phyloP scores from a whole-genome alignment of 2,888 invertebrate genomes.

The Leptura quadrifasciata region DNA sequence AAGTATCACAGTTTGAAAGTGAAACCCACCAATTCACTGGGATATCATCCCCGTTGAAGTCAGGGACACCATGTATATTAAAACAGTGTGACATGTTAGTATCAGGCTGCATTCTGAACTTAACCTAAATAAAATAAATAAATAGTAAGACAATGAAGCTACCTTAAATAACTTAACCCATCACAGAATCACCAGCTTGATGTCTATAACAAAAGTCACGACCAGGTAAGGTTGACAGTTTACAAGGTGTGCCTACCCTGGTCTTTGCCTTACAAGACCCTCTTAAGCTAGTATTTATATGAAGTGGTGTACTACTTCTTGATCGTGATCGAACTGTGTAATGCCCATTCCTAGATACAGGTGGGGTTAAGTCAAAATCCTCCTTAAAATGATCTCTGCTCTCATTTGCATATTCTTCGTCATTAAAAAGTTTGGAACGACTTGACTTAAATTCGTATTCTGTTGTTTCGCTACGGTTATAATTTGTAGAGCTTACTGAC shows the following conservation, averaged over 20 bases:
- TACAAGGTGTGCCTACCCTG: conserved; percentile 70
- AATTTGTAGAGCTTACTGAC: conserved; percentile 35
- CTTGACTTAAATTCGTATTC: conserved; percentile 2
- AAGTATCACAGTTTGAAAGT: too few species aligned
- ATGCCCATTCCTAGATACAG: conserved; percentile 64
- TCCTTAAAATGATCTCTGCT: conserved; percentile 53
- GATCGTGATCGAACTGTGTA: conserved; percentile 63
- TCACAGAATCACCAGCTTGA: conserved; percentile 70
- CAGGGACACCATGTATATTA: too few species aligned
- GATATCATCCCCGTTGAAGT: too few species aligned
- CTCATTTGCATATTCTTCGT: conserved; percentile 42
- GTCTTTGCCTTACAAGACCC: conserved; percentile 68
- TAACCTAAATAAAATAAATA: not conserved
- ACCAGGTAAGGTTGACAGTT: conserved; percentile 66
- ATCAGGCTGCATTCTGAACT: too few species aligned
- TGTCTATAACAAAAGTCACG: conserved; percentile 71
- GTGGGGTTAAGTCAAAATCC: conserved; percentile 66
- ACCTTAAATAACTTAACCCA: conserved; percentile 55
- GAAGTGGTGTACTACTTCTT: conserved; percentile 69
- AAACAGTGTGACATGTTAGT: too few species aligned
- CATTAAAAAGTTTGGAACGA: conserved; percentile 4
- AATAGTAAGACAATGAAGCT: not conserved
- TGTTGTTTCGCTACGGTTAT: conserved; percentile 11
- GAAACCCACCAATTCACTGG: too few species aligned
- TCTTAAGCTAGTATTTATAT: conserved; percentile 61